A percentile compares a stretch with the other conserved stretches of the same genome.
Evolutionary conservation across 2,113 vertebrate species (phyloP).

Genomic region (Ailurus styani): DNA sequence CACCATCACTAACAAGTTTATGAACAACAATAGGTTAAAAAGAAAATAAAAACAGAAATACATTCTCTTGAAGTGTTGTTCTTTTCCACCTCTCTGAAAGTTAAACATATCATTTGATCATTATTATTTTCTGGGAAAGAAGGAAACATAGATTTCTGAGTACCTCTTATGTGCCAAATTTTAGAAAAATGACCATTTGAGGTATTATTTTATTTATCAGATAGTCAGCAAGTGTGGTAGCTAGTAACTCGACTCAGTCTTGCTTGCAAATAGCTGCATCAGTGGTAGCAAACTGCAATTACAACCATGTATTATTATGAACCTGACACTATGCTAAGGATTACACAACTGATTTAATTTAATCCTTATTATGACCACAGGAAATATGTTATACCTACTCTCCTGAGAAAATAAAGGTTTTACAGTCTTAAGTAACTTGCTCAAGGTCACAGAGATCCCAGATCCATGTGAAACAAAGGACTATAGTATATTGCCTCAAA

Average conservation of each 20-base stretch:
- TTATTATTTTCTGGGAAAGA: background rate
- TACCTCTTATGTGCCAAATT: background rate
- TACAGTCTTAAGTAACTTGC: background rate
- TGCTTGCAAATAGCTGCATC: background rate
- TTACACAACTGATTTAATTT: background rate
- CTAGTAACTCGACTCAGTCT: background rate
- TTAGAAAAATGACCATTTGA: background rate
- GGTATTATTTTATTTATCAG: background rate
- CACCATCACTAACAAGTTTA: background rate
- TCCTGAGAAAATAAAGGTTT: background rate
- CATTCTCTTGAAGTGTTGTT: background rate
- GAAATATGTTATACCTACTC: background rate
- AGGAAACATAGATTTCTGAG: background rate
- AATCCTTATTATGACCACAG: background rate
- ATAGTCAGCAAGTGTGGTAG: background rate
- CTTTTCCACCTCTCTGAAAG: background rate
- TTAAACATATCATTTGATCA: background rate
- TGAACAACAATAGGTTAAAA: background rate
- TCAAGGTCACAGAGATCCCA: background rate
- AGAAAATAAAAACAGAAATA: background rate
- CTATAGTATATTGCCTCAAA: rapidly evolving
- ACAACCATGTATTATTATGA: rapidly evolving
- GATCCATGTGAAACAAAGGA: background rate
- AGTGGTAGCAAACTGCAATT: background rate
- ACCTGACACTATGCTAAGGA: background rate